A percentile compares a stretch with the other conserved stretches of the same genome.
Evolutionary conservation across 2,888 invertebrate species (phyloP).

Genomic region (Morpho deidamia): DNA sequence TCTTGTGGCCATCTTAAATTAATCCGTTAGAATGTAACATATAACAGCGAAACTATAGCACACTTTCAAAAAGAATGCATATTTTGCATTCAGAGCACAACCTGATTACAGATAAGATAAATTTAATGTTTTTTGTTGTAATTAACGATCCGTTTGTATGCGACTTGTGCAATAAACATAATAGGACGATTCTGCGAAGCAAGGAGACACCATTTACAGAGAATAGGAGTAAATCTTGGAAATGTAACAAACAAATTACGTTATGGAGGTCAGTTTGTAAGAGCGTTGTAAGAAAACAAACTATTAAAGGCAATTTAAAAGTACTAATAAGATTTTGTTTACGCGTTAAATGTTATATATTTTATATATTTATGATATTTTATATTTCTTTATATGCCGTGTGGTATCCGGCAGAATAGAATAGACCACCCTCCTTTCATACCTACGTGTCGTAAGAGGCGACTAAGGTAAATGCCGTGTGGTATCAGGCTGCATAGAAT

Average conservation of each 20-base stretch:
- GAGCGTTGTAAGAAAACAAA: constrained; percentile 1
- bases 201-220: constrained; percentile 10
- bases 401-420: too few species aligned
- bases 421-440: too few species aligned
- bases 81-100: constrained; percentile 3
- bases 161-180: constrained; percentile 10
- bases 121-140: constrained; percentile 14
- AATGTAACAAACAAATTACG: constrained; percentile 15
- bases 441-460: too few species aligned
- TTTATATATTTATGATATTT: background rate
- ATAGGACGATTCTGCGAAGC: constrained; percentile 12
- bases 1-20: too few species aligned
- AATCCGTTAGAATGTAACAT: too few species aligned
- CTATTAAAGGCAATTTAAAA: constrained; percentile 3
- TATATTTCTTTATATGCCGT: too few species aligned
- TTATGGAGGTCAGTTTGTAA: constrained; percentile 2
- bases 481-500: too few species aligned
- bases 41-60: too few species aligned
- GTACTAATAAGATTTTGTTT: constrained; percentile 1
- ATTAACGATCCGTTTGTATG: constrained; percentile 16
- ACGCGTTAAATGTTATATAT: background rate
- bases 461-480: too few species aligned
- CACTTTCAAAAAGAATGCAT: background rate
- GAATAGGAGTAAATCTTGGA: constrained; percentile 20
- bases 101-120: constrained; percentile 12